A percentile compares a stretch with the other conserved stretches of the same genome.
phyloP scores from a whole-genome alignment of 2,113 vertebrate genomes.

The Neogobius melanostomus region DNA sequence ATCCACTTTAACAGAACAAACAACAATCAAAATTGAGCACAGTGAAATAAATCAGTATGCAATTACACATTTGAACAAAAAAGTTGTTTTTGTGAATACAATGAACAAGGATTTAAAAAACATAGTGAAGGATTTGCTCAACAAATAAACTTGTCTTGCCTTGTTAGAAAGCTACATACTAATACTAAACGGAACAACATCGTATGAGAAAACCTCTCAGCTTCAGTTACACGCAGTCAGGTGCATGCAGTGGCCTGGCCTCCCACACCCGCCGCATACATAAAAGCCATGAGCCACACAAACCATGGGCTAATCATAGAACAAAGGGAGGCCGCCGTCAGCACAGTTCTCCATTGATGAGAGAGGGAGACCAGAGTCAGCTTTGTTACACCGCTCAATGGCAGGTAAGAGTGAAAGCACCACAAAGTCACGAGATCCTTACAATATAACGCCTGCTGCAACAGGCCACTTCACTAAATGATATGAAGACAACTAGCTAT shows the following conservation, averaged over 20 bases:
- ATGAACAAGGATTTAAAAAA: too few relatives aligned
- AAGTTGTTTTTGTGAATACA: too few relatives aligned
- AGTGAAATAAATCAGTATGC: too few relatives aligned
- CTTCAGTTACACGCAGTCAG: slow-evolving; percentile 17
- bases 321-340: slow-evolving; percentile 65
- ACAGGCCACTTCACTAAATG: slow-evolving; percentile 17
- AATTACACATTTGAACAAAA: too few relatives aligned
- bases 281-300: slow-evolving; percentile 44
- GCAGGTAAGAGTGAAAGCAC: slow-evolving; percentile 57
- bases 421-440: slow-evolving; percentile 42
- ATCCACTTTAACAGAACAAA: too few relatives aligned
- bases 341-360: slow-evolving; percentile 57
- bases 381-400: slow-evolving; percentile 57
- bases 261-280: slow-evolving; percentile 39
- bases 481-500: slow-evolving; percentile 7
- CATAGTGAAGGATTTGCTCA: too few relatives aligned
- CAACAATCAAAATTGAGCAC: too few relatives aligned
- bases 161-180: too few relatives aligned
- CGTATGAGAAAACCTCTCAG: slow-evolving; percentile 2
- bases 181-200: slow-evolving; percentile 8
- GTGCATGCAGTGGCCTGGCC: slow-evolving; percentile 35
- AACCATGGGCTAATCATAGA: slow-evolving; percentile 62
- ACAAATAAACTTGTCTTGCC: too few relatives aligned
- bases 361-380: slow-evolving; percentile 31
- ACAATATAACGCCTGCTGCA: slow-evolving; percentile 17